Evolutionary conservation across 2,797 vertebrate species (phyloP), one percentile per base, ranked within the genome.

Genomic region (Naso thynnoides): DNA sequence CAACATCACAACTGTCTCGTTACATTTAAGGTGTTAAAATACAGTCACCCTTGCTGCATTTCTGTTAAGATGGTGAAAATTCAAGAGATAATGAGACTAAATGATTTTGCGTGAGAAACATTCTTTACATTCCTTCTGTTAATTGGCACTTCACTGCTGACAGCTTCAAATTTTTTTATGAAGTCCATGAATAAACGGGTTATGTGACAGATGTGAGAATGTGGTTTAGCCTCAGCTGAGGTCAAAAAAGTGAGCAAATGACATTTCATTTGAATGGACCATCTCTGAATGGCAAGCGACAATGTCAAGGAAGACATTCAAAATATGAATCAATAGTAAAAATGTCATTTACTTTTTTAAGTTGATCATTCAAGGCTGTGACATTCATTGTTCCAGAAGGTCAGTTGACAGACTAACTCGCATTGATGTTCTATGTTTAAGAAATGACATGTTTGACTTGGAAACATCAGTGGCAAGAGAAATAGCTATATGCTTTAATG

Each of bases 161-260:
- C 64, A 26, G 54, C 54, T 23, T 71, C 80, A 18, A 81, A 84
- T 85, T 81, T 84, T 73, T 83, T 78, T 75, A 8, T 27, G 64
- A 42, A 73, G 48, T 24, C 64, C 52, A 36, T 76, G 74, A 76
- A 78, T 73, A 76, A 79, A 62, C 23, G 57, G 62, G 44, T 45
- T n/a, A 62, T 76, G 68, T 65, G 79, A 77, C 85, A 82, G 83
- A 85, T 75, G 69, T 72, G 54, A 55, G 6, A 0, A 44, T 26
- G 67, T 24, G 44, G 68, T 18, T 31, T 54, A 56, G 47, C 49
- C 56, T 54, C 48, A 31, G 48, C 39, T 2, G 49, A 56, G 83
- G 83, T 87, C 73, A 75, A 41, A 70, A 58, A 16, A 15, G 59
- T 5, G 27, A 38, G 27, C 23, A 6, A 7, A 9, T 6, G 41